Percentiles rank a stretch among this genome's conserved stretches.
Conservation (phyloP, 2,888 invertebrate genomes). For the Scaptomyza polygonia region DNA sequence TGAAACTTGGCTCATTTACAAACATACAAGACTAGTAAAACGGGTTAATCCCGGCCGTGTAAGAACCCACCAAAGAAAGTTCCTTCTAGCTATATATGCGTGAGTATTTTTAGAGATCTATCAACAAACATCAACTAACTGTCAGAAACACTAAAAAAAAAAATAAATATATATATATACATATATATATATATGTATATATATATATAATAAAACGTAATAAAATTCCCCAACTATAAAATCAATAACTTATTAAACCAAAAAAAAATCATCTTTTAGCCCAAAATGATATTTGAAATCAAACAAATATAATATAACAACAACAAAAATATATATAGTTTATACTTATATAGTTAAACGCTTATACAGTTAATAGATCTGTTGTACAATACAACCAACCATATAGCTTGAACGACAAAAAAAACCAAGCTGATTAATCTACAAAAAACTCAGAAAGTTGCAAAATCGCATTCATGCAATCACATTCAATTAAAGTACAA, state of each 20-base stretch:
- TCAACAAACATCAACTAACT: conserved; percentile 70
- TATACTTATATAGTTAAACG: conserved; percentile 21
- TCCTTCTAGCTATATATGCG: conserved; percentile 99
- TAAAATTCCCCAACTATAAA: conserved; percentile 21
- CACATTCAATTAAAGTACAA: conserved; percentile 17
- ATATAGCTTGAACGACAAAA: conserved; percentile 35
- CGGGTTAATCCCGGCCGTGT: conserved; percentile 98
- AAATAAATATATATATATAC: too few species aligned
- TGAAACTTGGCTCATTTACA: conserved; percentile 99
- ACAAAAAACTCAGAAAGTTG: conserved; percentile 18
- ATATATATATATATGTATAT: too few species aligned
- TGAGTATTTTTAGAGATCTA: conserved; percentile 85
- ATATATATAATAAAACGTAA: conserved; percentile 19
- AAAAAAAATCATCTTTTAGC: conserved; percentile 3
- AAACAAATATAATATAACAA: too few species aligned
- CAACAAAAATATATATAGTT: not conserved
- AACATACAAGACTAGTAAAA: conserved; percentile 99
- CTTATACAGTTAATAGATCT: conserved; percentile 46
- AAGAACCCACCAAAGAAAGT: conserved; percentile 99
- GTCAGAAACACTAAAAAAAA: conserved; percentile 59
- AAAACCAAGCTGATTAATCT: conserved; percentile 9
- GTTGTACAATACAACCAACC: conserved; percentile 41
- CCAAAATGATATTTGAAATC: not conserved
- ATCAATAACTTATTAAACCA: conserved; percentile 13
- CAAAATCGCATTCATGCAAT: conserved; percentile 34